Conservation (phyloP, 1,140 invertebrate species). For the Mercenaria mercenaria region DNA sequence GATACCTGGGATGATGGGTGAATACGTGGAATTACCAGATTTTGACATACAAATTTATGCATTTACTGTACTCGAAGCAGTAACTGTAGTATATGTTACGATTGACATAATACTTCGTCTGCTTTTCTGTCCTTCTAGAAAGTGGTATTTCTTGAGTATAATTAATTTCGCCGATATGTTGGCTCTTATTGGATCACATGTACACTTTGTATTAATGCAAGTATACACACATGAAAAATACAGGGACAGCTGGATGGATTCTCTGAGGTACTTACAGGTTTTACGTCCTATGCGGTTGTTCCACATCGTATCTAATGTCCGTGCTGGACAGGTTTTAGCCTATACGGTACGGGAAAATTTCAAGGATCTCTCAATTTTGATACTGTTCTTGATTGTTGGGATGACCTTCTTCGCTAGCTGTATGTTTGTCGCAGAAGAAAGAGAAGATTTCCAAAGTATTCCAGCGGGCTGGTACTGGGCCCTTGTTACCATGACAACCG, state of each 20-base stretch:
- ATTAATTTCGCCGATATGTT: no score
- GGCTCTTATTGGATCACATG: no score
- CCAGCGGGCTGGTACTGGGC: conserved; percentile 87
- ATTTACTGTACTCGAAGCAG: no score
- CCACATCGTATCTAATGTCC: conserved; percentile 7
- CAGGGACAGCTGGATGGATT: conserved; percentile 3
- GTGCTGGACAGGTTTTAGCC: conserved; percentile 24
- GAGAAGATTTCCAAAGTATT: conserved; percentile 16
- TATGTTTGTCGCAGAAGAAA: conserved; percentile 34
- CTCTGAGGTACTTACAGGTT: background rate
- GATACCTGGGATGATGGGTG: no score
- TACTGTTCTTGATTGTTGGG: conserved; percentile 29
- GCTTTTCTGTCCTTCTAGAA: no score
- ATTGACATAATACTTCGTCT: no score
- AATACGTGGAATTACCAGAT: no score
- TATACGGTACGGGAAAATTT: background rate
- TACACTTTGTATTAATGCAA: background rate
- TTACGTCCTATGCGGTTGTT: conserved; percentile 36
- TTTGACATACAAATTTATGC: no score
- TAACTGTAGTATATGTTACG: no score
- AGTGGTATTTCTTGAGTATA: no score
- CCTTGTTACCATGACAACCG: conserved; percentile 98
- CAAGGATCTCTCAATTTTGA: background rate
- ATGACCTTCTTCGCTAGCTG: conserved; percentile 37
- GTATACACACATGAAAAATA: background rate